A percentile compares a stretch with the other conserved stretches of the same genome.
These are phyloP conservation scores for Oceanodroma tethys DNA, from an alignment of 2,113 vertebrate species.

Conservation along the genomic window DNA sequence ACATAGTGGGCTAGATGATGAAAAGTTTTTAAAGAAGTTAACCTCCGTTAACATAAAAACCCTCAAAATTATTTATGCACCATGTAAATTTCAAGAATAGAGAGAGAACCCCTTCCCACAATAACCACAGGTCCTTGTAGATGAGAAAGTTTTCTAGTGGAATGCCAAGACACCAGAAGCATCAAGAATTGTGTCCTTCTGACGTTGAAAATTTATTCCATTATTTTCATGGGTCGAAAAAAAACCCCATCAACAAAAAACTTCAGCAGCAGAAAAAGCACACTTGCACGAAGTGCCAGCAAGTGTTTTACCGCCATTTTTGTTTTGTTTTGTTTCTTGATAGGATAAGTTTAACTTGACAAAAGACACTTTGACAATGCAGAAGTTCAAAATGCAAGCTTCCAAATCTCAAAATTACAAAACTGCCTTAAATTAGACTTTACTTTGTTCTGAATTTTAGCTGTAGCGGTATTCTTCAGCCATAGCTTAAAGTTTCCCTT, in stretches of 20 bases:
- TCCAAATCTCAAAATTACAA: not conserved
- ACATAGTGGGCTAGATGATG: not conserved
- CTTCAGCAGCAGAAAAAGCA: not conserved
- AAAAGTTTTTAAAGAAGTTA: not conserved
- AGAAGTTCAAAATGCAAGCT: not conserved
- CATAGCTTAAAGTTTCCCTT: not conserved
- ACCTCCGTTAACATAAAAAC: not conserved
- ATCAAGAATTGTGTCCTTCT: not conserved
- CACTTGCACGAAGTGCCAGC: not conserved
- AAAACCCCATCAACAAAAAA: not conserved
- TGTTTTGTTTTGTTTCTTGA: not conserved
- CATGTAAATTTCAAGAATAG: not conserved
- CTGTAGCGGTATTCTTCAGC: not conserved
- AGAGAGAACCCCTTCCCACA: not conserved
- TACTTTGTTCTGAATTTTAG: not conserved
- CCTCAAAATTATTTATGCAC: not conserved
- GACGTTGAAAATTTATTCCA: not conserved
- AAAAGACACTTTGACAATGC: not conserved
- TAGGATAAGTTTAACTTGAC: not conserved
- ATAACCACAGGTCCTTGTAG: not conserved
- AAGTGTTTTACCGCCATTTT: not conserved
- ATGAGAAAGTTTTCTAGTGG: not conserved
- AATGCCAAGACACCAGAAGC: not conserved
- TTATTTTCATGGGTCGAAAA: not conserved
- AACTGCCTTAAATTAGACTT: not conserved